Conservation (phyloP, 1,140 invertebrate genomes). For the Trichogramma pretiosum region DNA sequence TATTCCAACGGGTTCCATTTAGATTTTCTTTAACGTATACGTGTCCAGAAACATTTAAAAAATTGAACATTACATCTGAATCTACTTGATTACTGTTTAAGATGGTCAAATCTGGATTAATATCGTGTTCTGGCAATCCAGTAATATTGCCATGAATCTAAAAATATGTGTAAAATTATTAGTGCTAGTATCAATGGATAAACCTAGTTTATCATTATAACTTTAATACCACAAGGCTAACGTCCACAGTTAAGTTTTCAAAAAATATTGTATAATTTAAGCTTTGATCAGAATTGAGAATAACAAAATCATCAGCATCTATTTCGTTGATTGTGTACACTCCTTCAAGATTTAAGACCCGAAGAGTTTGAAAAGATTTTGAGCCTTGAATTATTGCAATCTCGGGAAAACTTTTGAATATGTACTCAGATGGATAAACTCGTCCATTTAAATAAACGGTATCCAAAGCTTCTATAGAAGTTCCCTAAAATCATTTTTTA, state of each 20-base stretch:
- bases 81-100: conserved; percentile 19
- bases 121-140: conserved; percentile 11
- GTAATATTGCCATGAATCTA: conserved; percentile 29
- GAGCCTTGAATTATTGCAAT: conserved; percentile 14
- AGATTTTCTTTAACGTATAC: conserved; percentile 22
- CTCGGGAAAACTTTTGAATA: conserved; percentile 8
- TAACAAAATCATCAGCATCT: conserved; percentile 26
- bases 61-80: conserved; percentile 20
- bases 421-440: conserved; percentile 27
- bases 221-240: conserved; percentile 16
- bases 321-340: conserved; percentile 26
- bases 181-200: not conserved
- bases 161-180: conserved; percentile 4
- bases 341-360: conserved; percentile 2
- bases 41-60: conserved; percentile 26
- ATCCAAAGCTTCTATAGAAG: too few species aligned
- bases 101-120: conserved; percentile 11
- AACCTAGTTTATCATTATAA: not conserved
- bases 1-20: conserved; percentile 14
- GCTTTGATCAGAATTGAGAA: conserved; percentile 19
- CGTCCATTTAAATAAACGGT: conserved; percentile 24
- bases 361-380: conserved; percentile 26
- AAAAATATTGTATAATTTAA: conserved; percentile 26
- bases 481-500: conserved; percentile 15
- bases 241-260: conserved; percentile 26